phyloP scores from a whole-genome alignment of 1,140 invertebrate species.

The Asbolus verrucosus region DNA sequence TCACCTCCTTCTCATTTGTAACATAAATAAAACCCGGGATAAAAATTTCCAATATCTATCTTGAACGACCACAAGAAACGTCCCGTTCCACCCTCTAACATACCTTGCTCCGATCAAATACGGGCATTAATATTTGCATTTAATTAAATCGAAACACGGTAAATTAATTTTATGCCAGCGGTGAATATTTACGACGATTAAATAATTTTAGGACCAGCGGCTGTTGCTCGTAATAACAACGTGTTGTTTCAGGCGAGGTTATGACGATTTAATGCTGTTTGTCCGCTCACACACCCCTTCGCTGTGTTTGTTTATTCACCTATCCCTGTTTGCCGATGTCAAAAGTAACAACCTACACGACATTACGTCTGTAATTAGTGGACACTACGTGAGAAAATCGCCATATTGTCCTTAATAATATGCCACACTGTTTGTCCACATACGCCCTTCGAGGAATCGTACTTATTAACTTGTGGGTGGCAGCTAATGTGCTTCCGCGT shows the following conservation, averaged over 20 bases:
- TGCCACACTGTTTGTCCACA: conserved; percentile 14
- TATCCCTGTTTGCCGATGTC: conserved; percentile 43
- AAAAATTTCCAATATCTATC: conserved; percentile 45
- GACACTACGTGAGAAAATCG: conserved; percentile 44
- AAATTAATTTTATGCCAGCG: conserved; percentile 46
- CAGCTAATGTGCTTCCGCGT: too few relatives aligned
- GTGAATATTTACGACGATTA: conserved; percentile 46
- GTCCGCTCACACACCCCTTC: conserved; percentile 34
- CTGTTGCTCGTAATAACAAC: conserved; percentile 39
- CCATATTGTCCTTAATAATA: conserved; percentile 23
- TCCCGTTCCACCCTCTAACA: conserved; percentile 21
- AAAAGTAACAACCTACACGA: conserved; percentile 39
- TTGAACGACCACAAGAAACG: conserved; percentile 8
- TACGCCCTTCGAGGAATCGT: background rate
- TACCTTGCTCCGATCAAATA: conserved; percentile 32
- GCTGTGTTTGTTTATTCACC: conserved; percentile 38
- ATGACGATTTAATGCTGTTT: conserved; percentile 44
- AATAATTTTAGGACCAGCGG: conserved; percentile 45
- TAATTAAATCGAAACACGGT: conserved; percentile 44
- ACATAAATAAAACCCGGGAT: conserved; percentile 44
- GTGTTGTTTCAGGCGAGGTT: conserved; percentile 39
- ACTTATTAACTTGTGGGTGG: conserved; percentile 1
- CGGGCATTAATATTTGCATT: conserved; percentile 41
- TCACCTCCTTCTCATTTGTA: conserved; percentile 51
- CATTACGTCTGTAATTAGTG: conserved; percentile 43